Conservation (phyloP, 2,113 vertebrate genomes). For the Pterocles gutturalis region DNA sequence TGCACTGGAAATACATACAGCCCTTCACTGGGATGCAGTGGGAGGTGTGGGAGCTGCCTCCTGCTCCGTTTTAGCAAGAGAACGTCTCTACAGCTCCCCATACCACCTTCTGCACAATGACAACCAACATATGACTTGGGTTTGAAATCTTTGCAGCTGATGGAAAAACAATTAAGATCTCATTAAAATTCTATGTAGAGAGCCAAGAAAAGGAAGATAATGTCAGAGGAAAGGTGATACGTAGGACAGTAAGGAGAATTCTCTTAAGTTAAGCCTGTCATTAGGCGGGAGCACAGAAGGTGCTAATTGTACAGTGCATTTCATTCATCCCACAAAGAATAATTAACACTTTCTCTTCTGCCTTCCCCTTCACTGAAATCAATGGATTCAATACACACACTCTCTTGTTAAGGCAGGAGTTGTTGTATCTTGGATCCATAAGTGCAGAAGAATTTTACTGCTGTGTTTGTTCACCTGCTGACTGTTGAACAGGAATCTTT, state of each 20-base stretch:
- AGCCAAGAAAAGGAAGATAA: slow-evolving; percentile 62
- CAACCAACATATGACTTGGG: slow-evolving; percentile 65
- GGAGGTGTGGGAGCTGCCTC: slow-evolving; percentile 61
- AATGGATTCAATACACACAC: background rate
- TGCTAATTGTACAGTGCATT: slow-evolving; percentile 53
- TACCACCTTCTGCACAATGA: slow-evolving; percentile 60
- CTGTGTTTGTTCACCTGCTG: background rate
- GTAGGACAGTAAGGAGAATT: slow-evolving; percentile 42
- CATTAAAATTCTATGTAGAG: slow-evolving; percentile 53
- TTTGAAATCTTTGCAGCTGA: slow-evolving; percentile 60
- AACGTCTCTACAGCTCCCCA: slow-evolving; percentile 59
- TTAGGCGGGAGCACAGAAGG: slow-evolving; percentile 35
- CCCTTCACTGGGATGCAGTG: slow-evolving; percentile 8
- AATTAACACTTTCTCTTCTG: slow-evolving; percentile 60
- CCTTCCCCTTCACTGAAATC: background rate
- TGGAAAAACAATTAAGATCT: slow-evolving; percentile 65
- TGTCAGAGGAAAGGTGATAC: slow-evolving; percentile 59
- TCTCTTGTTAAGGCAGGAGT: background rate
- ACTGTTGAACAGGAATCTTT: background rate
- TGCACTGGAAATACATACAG: background rate
- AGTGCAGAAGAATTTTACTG: background rate
- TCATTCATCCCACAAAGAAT: slow-evolving; percentile 52
- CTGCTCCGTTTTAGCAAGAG: slow-evolving; percentile 55
- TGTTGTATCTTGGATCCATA: background rate
- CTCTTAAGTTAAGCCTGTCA: slow-evolving; percentile 54